Evolutionary conservation across 2,888 invertebrate species (phyloP).

Genomic region (Lycophotia porphyrea): DNA sequence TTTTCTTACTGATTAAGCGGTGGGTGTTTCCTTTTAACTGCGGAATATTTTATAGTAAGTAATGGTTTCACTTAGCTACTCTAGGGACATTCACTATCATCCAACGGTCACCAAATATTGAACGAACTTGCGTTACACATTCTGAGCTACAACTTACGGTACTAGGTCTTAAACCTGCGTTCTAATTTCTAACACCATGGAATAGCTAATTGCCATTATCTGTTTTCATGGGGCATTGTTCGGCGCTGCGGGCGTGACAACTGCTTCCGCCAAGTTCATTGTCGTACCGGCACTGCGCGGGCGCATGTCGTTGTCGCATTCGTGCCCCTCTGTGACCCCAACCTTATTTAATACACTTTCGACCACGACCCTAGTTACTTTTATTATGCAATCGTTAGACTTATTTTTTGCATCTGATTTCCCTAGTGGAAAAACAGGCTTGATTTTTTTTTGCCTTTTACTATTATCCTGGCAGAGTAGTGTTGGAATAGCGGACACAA

Average conservation of each 20-base stretch:
- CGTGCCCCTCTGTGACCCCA: constrained; percentile 72
- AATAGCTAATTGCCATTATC: constrained; percentile 80
- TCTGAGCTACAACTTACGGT: constrained; percentile 18
- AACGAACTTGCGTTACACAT: constrained; percentile 11
- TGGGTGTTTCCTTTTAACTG: constrained; percentile 28
- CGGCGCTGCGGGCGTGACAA: constrained; percentile 86
- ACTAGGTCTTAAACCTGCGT: constrained; percentile 41
- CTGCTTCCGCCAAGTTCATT: constrained; percentile 89
- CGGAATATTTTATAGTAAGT: constrained; percentile 21
- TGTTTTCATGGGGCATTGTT: constrained; percentile 83
- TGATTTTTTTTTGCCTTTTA: background rate
- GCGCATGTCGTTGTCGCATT: constrained; percentile 64
- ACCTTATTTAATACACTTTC: constrained; percentile 68
- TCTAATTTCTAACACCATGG: constrained; percentile 62
- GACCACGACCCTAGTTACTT: constrained; percentile 13
- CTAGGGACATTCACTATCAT: background rate
- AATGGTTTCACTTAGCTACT: background rate
- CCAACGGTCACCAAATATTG: background rate
- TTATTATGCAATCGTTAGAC: background rate
- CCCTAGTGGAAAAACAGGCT: background rate
- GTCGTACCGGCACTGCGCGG: constrained; percentile 79
- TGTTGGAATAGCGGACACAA: constrained; percentile 14
- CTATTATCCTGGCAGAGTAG: constrained; percentile 1
- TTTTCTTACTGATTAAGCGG: constrained; percentile 55
- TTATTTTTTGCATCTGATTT: background rate